A percentile compares a stretch with the other conserved stretches of the same genome.
Evolutionary conservation across 1,140 invertebrate species (phyloP).

Genomic region (Drosophila yakuba): DNA sequence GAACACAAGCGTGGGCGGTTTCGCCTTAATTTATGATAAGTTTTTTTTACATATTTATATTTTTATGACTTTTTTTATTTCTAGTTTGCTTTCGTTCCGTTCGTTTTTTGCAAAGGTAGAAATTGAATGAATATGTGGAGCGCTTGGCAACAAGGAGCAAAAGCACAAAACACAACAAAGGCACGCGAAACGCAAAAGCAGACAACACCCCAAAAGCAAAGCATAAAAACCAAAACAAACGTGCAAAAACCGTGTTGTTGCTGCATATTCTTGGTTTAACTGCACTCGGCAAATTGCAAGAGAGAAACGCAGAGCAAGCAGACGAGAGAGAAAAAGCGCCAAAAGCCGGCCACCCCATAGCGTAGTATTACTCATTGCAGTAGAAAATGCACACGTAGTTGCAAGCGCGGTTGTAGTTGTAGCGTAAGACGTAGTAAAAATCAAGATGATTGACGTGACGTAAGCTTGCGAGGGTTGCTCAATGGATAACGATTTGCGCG

Average conservation of each 20-base stretch:
- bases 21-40: neutral
- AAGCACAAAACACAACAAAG: constrained; percentile 10
- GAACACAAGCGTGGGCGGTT: too few relatives aligned
- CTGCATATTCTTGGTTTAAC: constrained; percentile 41
- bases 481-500: constrained; percentile 51
- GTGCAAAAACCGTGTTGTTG: constrained; percentile 12
- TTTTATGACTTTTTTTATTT: neutral
- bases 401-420: constrained; percentile 31
- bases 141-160: constrained; percentile 37
- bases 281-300: constrained; percentile 60
- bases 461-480: constrained; percentile 43
- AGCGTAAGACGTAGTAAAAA: constrained; percentile 45
- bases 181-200: constrained; percentile 19
- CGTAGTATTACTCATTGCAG: constrained; percentile 1
- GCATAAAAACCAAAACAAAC: constrained; percentile 41
- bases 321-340: neutral
- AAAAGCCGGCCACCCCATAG: too few relatives aligned
- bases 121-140: constrained; percentile 30
- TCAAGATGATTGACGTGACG: constrained; percentile 38
- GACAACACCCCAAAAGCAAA: constrained; percentile 5
- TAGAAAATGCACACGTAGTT: constrained; percentile 12
- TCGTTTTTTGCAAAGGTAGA: constrained; percentile 12
- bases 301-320: neutral
- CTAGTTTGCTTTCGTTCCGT: constrained; percentile 23
- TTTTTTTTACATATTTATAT: neutral